These are phyloP conservation scores for Graptemys geographica DNA, from an alignment of 2,797 vertebrate species.

Conservation along the genomic window DNA sequence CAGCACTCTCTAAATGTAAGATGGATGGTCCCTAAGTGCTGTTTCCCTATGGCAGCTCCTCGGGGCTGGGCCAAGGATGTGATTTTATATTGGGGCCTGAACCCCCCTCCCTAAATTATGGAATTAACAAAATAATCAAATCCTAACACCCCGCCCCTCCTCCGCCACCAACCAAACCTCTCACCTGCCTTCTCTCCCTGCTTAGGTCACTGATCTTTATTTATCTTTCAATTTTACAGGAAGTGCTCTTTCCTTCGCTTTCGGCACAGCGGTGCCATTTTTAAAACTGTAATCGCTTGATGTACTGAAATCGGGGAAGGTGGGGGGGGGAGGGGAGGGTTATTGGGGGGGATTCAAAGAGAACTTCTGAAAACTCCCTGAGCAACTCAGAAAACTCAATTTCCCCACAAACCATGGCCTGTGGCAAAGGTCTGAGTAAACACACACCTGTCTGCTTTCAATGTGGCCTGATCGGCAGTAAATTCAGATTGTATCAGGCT, in stretches of 20 bases:
- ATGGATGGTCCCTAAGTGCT: background rate
- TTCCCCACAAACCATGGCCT: background rate
- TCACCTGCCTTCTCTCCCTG: background rate
- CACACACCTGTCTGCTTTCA: background rate
- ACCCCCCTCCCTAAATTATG: background rate
- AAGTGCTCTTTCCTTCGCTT: background rate
- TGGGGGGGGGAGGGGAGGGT: background rate
- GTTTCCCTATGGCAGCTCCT: accelerated
- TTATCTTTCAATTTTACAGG: background rate
- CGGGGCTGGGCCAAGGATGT: accelerated
- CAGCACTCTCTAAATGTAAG: background rate
- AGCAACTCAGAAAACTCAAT: background rate
- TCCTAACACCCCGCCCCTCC: too few relatives aligned
- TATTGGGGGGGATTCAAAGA: background rate
- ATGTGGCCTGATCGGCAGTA: background rate
- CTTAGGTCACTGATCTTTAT: background rate
- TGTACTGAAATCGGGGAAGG: accelerated
- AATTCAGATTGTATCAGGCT: background rate
- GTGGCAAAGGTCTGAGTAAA: background rate
- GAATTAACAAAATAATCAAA: background rate
- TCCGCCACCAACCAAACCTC: background rate
- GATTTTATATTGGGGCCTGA: background rate
- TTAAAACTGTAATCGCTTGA: background rate
- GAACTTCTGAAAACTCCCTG: background rate
- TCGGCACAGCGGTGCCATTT: background rate